A percentile compares a stretch with the other conserved stretches of the same genome.
phyloP scores from a whole-genome alignment of 1,140 invertebrate genomes.

The Cotesia vestalis region DNA sequence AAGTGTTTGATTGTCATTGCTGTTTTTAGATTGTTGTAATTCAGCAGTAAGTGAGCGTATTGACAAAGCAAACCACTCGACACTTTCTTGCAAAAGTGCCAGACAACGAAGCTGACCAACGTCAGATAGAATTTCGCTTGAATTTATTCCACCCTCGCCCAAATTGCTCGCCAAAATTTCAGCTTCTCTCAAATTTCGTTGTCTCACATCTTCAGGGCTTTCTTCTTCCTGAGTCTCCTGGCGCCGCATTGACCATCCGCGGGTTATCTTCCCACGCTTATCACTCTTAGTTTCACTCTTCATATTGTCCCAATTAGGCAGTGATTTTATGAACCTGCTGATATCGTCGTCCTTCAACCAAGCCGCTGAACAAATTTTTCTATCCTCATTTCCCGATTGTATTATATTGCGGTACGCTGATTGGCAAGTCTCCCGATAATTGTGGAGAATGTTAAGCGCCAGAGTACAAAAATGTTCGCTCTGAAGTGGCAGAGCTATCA shows the following conservation, averaged over 20 bases:
- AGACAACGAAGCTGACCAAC: constrained; percentile 81
- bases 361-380: constrained; percentile 83
- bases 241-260: constrained; percentile 57
- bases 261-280: constrained; percentile 47
- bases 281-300: constrained; percentile 66
- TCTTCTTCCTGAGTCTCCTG: constrained; percentile 72
- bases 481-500: constrained; percentile 77
- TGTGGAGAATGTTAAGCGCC: constrained; percentile 74
- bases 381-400: constrained; percentile 82
- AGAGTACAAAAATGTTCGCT: constrained; percentile 76
- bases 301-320: constrained; percentile 84
- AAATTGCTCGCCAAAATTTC: constrained; percentile 90
- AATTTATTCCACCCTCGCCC: constrained; percentile 83
- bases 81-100: constrained; percentile 90
- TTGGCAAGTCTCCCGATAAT: constrained; percentile 81
- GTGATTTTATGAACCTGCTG: constrained; percentile 85
- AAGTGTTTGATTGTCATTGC: constrained; percentile 48
- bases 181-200: constrained; percentile 87
- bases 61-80: constrained; percentile 71
- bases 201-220: constrained; percentile 79
- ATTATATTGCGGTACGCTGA: constrained; percentile 80
- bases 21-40: constrained; percentile 47
- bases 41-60: constrained; percentile 50
- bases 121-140: constrained; percentile 85
- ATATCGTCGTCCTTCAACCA: constrained; percentile 97